Conservation (phyloP, 2,888 invertebrate species). For the Micropterix aruncella region DNA sequence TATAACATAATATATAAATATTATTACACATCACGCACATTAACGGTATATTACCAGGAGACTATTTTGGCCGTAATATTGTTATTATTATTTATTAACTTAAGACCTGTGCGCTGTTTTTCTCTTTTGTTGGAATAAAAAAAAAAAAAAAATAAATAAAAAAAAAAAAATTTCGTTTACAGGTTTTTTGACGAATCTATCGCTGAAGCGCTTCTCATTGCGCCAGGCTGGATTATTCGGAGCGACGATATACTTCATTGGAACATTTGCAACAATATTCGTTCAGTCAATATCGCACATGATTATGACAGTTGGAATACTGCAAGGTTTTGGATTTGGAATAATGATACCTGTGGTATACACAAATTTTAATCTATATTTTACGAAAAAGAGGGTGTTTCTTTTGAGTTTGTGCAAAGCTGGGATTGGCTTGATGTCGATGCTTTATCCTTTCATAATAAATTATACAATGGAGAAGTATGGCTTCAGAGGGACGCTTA, state of each 20-base stretch:
- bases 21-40: no score
- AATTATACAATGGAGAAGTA: constrained; percentile 33
- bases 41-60: no score
- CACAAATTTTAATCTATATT: constrained; percentile 47
- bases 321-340: constrained; percentile 49
- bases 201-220: constrained; percentile 48
- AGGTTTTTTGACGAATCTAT: constrained; percentile 55
- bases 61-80: no score
- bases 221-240: constrained; percentile 53
- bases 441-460: constrained; percentile 42
- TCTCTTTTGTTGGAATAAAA: no score
- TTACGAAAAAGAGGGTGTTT: constrained; percentile 40
- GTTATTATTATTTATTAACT: no score
- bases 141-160: no score
- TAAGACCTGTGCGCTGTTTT: no score
- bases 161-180: no score
- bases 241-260: constrained; percentile 44
- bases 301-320: constrained; percentile 42
- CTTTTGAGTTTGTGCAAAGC: constrained; percentile 50
- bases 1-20: no score
- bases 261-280: constrained; percentile 48
- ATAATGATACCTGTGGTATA: constrained; percentile 48
- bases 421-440: constrained; percentile 38
- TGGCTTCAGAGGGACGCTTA: constrained; percentile 48
- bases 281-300: constrained; percentile 47